Evolutionary conservation across 2,113 vertebrate genomes (phyloP), one percentile per base, ranked within the genome.

Genomic region (Sinocyclocheilus rhinocerous): DNA sequence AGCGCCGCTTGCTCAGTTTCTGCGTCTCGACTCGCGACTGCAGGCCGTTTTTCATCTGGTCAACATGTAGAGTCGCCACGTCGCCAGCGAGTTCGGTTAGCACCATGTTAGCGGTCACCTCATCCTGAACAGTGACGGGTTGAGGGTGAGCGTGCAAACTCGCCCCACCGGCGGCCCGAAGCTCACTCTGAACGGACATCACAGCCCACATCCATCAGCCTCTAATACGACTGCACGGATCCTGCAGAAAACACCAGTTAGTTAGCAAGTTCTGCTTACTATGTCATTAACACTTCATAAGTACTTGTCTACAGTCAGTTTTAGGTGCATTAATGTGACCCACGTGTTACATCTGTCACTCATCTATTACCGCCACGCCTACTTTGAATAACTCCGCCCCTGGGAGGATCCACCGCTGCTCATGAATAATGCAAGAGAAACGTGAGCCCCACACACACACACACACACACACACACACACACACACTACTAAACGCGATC

Each of bases 1-100:
- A 97, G 0, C 97, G 94, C 6, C 97, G 89, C 83, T 97, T 97
- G 2, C 90, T 90, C 4, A 93, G 81, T 24, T 89, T 92, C 85
- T 94, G 92, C 6, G 57, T 1, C 8, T 90, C 50, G 12, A 33
- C 42, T 15, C 92, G 93, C 0, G 75, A 48, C 87, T 96, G 96
- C 50, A 97, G 90, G 18, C 96, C 95, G 9, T 97, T 97, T 22
- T 94, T 95, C 0, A 94, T 90, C 1, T 86, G 79, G 6, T 59
- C 55, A 0, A 4, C 12, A 2, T 50, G 48, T 48, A 48, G 48
- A 48, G 48, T 12, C 48, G 29, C 29, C 29, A 2, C 29, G 29
- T 33, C 29, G 29, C 29, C 12, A 4, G 85, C 84, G 63, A 90
- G 89, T 52, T 93, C 91, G 1, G 91, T 84, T 69, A 90, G 86